A percentile compares a stretch with the other conserved stretches of the same genome.
Evolutionary conservation across 2,797 vertebrate genomes (phyloP).

Genomic region (Limnodromus scolopaceus): DNA sequence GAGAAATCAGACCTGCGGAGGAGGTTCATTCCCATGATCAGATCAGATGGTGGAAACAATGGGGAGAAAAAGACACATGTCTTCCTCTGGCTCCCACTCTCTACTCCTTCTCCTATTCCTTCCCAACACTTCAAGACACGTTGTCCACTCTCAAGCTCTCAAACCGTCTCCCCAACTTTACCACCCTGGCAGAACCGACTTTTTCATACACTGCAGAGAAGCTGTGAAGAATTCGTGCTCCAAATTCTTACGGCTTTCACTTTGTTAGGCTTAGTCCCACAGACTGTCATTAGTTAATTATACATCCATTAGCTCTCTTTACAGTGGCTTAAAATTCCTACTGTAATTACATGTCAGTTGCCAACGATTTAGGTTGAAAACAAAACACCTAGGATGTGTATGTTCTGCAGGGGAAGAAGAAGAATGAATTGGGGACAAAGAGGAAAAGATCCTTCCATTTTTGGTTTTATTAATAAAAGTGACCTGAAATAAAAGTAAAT

Average conservation of each 20-base stretch:
- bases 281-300: conserved; percentile 15
- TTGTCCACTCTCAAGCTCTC: not conserved
- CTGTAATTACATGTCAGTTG: conserved; percentile 4
- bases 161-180: not conserved
- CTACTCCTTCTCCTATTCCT: not conserved
- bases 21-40: not conserved
- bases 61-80: not conserved
- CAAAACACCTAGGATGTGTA: not conserved
- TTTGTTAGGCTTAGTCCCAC: not conserved
- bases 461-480: not conserved
- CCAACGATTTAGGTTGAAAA: not conserved
- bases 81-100: not conserved
- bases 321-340: conserved; percentile 22
- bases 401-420: not conserved
- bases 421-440: not conserved
- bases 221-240: not conserved
- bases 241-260: conserved; percentile 7
- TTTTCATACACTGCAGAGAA: not conserved
- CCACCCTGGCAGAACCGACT: not conserved
- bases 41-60: not conserved
- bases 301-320: not conserved
- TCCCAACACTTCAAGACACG: not conserved
- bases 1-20: not conserved
- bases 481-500: not conserved
- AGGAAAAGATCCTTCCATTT: not conserved